Evolutionary conservation across 2,888 invertebrate species (phyloP).

Genomic region (Lycocerus yunnanus): DNA sequence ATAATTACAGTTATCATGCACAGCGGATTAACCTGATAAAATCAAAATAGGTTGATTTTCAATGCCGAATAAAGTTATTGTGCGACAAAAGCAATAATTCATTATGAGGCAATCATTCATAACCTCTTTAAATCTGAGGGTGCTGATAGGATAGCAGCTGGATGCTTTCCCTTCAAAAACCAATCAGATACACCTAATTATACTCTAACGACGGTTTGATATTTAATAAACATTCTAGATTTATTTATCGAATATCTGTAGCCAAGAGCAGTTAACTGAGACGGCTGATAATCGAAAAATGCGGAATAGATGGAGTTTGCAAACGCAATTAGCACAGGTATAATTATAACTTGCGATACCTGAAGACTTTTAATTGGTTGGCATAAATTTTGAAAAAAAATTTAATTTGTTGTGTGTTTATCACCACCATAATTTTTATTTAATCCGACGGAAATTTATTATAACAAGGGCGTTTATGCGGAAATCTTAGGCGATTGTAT

Average conservation of each 20-base stretch:
- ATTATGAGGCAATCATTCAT: neutral
- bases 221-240: neutral
- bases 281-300: neutral
- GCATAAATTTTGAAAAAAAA: neutral
- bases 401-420: neutral
- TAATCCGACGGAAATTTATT: conserved; percentile 6
- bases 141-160: neutral
- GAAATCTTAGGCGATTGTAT: conserved; percentile 8
- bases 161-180: neutral
- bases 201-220: neutral
- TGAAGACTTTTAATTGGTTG: neutral
- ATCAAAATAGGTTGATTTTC: neutral
- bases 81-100: neutral
- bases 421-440: neutral
- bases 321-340: neutral
- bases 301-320: too few species aligned
- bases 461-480: conserved; percentile 8
- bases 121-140: neutral
- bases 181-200: neutral
- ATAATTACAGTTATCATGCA: neutral
- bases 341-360: neutral
- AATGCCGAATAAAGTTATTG: neutral
- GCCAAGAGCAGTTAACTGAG: too few species aligned
- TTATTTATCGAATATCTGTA: neutral
- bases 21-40: neutral